Conservation (phyloP, 2,797 vertebrate species). For the Melanotaenia parkinsoni region DNA sequence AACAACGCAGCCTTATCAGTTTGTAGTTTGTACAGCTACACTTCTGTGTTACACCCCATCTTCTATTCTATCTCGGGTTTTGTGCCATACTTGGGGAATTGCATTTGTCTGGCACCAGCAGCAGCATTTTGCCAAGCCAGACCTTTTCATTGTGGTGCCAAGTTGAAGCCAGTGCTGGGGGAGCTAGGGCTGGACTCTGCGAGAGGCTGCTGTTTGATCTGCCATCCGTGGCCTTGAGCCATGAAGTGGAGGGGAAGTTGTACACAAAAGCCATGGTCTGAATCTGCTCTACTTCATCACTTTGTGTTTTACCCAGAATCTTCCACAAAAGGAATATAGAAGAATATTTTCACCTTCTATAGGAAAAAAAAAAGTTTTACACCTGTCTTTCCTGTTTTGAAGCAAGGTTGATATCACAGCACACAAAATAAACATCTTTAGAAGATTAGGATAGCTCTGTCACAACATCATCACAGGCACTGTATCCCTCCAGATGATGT, state of each 20-base stretch:
- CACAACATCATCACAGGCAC: neutral
- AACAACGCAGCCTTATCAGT: slow-evolving; percentile 48
- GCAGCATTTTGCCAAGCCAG: slow-evolving; percentile 59
- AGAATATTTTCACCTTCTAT: neutral
- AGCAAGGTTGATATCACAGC: neutral
- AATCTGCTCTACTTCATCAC: slow-evolving; percentile 61
- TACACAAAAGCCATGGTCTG: slow-evolving; percentile 59
- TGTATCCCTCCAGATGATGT: neutral
- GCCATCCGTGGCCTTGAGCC: slow-evolving; percentile 73
- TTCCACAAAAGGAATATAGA: neutral
- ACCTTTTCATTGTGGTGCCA: slow-evolving; percentile 71
- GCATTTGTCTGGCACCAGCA: slow-evolving; percentile 62
- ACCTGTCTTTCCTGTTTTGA: neutral
- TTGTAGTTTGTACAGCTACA: slow-evolving; percentile 41
- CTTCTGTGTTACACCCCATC: slow-evolving; percentile 48
- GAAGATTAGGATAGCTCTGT: neutral
- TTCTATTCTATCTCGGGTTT: slow-evolving; percentile 53
- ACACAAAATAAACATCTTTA: neutral
- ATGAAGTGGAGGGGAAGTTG: slow-evolving; percentile 62
- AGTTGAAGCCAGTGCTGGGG: slow-evolving; percentile 62
- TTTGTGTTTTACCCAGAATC: slow-evolving; percentile 32
- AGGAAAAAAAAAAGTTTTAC: neutral
- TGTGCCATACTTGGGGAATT: slow-evolving; percentile 57
- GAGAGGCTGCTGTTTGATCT: slow-evolving; percentile 77
- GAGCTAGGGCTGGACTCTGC: slow-evolving; percentile 59